Evolutionary conservation across 2,113 vertebrate genomes (phyloP).

Genomic region (Catharus minimus): DNA sequence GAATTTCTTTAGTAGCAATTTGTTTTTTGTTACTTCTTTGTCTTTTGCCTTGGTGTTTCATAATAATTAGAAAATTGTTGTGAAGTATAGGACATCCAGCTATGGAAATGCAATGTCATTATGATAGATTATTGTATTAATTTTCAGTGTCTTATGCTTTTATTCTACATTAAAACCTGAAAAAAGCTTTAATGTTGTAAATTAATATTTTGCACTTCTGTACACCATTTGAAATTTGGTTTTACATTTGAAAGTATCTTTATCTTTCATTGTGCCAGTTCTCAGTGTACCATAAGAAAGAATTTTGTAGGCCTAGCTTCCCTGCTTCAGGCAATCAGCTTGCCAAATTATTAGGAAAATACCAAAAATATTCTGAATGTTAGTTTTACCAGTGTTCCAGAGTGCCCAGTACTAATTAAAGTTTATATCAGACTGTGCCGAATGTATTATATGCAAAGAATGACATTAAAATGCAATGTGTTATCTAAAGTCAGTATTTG

Average conservation of each 20-base stretch:
- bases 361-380: background rate
- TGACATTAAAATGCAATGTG: background rate
- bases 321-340: background rate
- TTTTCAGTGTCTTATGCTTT: background rate
- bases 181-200: background rate
- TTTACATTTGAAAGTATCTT: background rate
- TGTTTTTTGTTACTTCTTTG: background rate
- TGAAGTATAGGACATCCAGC: background rate
- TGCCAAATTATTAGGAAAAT: background rate
- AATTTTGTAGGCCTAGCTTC: background rate
- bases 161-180: background rate
- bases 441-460: background rate
- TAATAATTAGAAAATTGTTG: background rate
- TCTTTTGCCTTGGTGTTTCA: constrained; percentile 32
- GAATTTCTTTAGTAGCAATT: background rate
- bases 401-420: background rate
- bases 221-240: background rate
- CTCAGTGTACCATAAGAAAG: background rate
- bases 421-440: background rate
- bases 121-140: background rate
- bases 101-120: background rate
- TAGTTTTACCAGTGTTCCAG: background rate
- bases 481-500: background rate
- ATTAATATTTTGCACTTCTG: background rate
- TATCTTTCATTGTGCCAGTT: background rate